Percentiles rank a stretch among this genome's conserved stretches.
Conservation (phyloP, 2,113 vertebrate genomes). For the Caracal caracal region DNA sequence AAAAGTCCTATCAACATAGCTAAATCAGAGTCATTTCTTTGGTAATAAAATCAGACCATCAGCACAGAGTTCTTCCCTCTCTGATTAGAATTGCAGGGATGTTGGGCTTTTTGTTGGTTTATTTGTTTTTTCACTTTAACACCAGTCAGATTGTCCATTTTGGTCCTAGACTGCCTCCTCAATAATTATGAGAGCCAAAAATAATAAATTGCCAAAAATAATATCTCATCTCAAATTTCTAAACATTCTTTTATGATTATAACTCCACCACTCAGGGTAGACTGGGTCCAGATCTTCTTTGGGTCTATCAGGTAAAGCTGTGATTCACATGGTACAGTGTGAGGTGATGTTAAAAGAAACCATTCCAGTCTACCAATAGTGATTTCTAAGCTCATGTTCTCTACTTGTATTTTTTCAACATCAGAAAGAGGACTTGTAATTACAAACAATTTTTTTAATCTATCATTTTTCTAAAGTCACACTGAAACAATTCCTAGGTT, state of each 20-base stretch:
- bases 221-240: background rate
- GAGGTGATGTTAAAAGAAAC: background rate
- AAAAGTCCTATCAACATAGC: constrained; percentile 25
- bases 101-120: background rate
- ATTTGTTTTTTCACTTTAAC: background rate
- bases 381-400: background rate
- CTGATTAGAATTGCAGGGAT: constrained; percentile 37
- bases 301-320: background rate
- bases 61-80: constrained; percentile 3
- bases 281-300: background rate
- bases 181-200: constrained; percentile 2
- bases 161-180: background rate
- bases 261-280: background rate
- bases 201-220: background rate
- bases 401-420: background rate
- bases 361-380: background rate
- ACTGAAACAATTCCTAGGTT: background rate
- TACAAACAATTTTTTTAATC: background rate
- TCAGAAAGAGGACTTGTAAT: background rate
- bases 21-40: constrained; percentile 54
- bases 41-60: constrained; percentile 47
- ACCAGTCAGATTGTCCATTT: constrained; percentile 5
- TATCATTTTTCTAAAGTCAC: background rate
- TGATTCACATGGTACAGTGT: background rate
- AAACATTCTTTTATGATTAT: background rate